Evolutionary conservation across 2,888 invertebrate species (phyloP).

Genomic region (Petrophora chlorosata): DNA sequence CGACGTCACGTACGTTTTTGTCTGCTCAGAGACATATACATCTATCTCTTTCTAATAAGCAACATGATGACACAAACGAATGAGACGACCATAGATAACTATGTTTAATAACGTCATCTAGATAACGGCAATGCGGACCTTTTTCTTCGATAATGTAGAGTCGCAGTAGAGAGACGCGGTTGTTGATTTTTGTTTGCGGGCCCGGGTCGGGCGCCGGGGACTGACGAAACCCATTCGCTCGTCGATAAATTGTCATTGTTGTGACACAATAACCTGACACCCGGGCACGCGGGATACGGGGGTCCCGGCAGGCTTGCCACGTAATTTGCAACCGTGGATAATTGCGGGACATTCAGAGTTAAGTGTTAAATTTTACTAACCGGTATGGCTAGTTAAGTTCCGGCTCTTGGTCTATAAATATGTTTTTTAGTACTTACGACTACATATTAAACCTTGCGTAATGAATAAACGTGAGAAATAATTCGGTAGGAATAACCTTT

Average conservation of each 20-base stretch:
- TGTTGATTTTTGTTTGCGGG: conserved; percentile 60
- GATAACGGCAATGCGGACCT: conserved; percentile 73
- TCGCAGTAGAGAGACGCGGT: conserved; percentile 50
- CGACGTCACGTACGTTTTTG: conserved; percentile 74
- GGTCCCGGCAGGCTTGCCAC: conserved; percentile 40
- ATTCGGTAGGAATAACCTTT: not conserved
- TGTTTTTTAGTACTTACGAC: no score
- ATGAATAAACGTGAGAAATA: not conserved
- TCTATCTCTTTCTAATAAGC: conserved; percentile 56
- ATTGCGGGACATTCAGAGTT: conserved; percentile 37
- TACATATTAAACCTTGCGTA: not conserved
- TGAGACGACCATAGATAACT: conserved; percentile 57
- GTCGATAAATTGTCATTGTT: conserved; percentile 70
- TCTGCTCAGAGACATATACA: conserved; percentile 61
- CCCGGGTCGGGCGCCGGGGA: conserved; percentile 38
- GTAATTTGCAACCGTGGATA: conserved; percentile 47
- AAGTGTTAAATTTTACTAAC: conserved; percentile 3
- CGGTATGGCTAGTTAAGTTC: not conserved
- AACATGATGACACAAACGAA: conserved; percentile 38
- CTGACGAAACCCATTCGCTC: conserved; percentile 54
- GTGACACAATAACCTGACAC: conserved; percentile 57
- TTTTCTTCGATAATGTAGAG: conserved; percentile 65
- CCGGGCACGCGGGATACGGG: conserved; percentile 23
- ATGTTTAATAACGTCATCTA: conserved; percentile 56
- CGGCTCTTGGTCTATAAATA: no score